These are phyloP conservation scores for Phyllopteryx taeniolatus DNA, from an alignment of 2,113 vertebrate genomes.

Conservation along the genomic window DNA sequence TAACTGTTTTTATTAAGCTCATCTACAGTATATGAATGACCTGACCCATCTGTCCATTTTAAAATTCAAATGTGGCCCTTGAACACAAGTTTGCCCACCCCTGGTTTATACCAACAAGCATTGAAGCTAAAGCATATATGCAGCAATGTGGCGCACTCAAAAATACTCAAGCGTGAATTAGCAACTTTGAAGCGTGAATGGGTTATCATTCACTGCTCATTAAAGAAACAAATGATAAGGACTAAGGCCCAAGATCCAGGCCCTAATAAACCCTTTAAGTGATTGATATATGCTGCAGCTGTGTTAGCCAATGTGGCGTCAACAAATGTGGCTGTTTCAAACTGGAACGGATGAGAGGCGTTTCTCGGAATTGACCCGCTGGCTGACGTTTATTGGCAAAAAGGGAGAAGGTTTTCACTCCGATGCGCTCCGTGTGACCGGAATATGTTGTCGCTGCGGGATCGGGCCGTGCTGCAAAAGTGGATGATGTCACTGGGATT, in stretches of 20 bases:
- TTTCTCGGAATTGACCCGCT: conserved; percentile 36
- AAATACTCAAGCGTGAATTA: not conserved
- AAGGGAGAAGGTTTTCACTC: conserved; percentile 33
- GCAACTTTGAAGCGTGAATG: conserved; percentile 14
- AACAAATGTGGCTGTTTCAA: conserved; percentile 21
- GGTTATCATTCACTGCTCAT: conserved; percentile 23
- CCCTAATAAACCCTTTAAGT: conserved; percentile 22
- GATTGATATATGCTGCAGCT: conserved; percentile 61
- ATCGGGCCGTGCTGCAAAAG: conserved; percentile 22
- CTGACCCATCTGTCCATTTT: too few species aligned
- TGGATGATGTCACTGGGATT: conserved; percentile 14
- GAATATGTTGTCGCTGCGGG: conserved; percentile 40
- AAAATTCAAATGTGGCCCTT: too few species aligned
- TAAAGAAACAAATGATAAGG: conserved; percentile 49
- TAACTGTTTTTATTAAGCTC: too few species aligned
- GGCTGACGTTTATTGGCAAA: conserved; percentile 31
- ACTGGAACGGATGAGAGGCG: conserved; percentile 24
- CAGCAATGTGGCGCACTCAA: not conserved
- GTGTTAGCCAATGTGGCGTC: conserved; percentile 42
- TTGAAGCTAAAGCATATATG: not conserved
- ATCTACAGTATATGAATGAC: too few species aligned
- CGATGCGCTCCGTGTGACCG: conserved; percentile 28
- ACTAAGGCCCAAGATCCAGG: conserved; percentile 33
- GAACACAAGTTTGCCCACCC: too few species aligned
- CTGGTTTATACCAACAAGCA: not conserved